A percentile compares a stretch with the other conserved stretches of the same genome.
Evolutionary conservation across 2,888 invertebrate genomes (phyloP).

Genomic region (Cryptocephalus moraei): DNA sequence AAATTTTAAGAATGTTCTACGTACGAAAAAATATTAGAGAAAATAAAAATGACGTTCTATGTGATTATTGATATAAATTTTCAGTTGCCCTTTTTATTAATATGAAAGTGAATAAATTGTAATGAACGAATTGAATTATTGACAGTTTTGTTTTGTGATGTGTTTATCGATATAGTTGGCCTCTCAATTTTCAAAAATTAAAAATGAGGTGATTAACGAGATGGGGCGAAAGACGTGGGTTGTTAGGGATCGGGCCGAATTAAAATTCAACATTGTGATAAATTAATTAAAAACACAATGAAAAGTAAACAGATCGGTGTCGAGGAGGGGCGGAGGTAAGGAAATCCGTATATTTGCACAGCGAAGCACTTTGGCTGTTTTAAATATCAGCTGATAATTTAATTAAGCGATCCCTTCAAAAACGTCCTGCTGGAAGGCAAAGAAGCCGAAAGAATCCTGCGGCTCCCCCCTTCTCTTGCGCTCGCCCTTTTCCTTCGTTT

Average conservation of each 20-base stretch:
- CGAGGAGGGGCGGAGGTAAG: slow-evolving; percentile 5
- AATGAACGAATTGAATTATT: too few species aligned
- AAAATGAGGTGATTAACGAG: too few species aligned
- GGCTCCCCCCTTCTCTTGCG: background rate
- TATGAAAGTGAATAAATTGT: too few species aligned
- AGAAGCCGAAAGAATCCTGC: background rate
- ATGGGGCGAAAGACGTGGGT: too few species aligned
- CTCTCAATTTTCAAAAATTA: too few species aligned
- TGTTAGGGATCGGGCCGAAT: background rate
- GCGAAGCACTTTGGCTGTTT: slow-evolving; percentile 25
- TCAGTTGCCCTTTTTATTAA: too few species aligned
- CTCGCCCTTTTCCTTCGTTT: background rate
- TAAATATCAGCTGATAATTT: slow-evolving; percentile 41
- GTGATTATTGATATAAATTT: too few species aligned
- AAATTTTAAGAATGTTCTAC: too few species aligned
- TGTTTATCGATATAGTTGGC: too few species aligned
- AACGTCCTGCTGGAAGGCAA: slow-evolving; percentile 5
- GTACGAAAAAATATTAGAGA: too few species aligned
- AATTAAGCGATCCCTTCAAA: slow-evolving; percentile 37
- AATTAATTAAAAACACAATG: slow-evolving; percentile 19
- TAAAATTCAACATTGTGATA: slow-evolving; percentile 4
- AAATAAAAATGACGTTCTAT: too few species aligned
- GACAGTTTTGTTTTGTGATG: too few species aligned
- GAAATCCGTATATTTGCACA: slow-evolving; percentile 16
- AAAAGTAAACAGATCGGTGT: slow-evolving; percentile 16